Evolutionary conservation across 2,888 invertebrate genomes (phyloP), one percentile per base, ranked within the genome.

Genomic region (Helicoverpa assulta): DNA sequence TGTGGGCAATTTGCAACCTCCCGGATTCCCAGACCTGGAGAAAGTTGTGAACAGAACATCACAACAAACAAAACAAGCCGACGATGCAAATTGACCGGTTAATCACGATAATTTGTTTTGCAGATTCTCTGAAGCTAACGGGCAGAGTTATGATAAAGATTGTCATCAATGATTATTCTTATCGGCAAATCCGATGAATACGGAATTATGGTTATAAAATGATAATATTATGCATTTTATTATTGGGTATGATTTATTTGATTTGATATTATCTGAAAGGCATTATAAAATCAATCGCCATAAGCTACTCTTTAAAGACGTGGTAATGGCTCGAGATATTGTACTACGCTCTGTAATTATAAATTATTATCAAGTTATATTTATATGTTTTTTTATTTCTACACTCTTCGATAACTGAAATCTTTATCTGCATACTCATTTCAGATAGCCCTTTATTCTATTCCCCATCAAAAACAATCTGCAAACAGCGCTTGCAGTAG

Each of bases 1-100:
- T 88, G 83, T 78, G 65, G 69, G 80, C 82, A 88, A 89, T 88
- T 89, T 89, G 82, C 74, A 66, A 84, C 63, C 73, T 78, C 76
- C 61, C 47, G n/a, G 47, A 47, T 47, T 47, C 47, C 64, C 60
- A 43, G 66, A 40, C 43, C 37, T 18, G 57, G 80, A 14, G 83
- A 80, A 77, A 80, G 86, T 82, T 73, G 76, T 73, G 37, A 37
- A 40, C 29, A 50, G 65, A 60, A 63, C 76, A 73, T 78, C 73
- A 70, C 58, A 64, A 81, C 66, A 84, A 80, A 83, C 64, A 63
- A 19, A 76, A 73, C 56, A 67, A 59, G 62, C 76, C 64, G 80
- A 70, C 29, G 50, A 84, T 76, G 68, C 71, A 72, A 84, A 79
- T 81, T 73, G 76, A 70, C 72, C 67, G 66, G 75, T 76, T 75